Conservation (phyloP, 2,888 invertebrate species). For the Acanthosoma haemorrhoidale region DNA sequence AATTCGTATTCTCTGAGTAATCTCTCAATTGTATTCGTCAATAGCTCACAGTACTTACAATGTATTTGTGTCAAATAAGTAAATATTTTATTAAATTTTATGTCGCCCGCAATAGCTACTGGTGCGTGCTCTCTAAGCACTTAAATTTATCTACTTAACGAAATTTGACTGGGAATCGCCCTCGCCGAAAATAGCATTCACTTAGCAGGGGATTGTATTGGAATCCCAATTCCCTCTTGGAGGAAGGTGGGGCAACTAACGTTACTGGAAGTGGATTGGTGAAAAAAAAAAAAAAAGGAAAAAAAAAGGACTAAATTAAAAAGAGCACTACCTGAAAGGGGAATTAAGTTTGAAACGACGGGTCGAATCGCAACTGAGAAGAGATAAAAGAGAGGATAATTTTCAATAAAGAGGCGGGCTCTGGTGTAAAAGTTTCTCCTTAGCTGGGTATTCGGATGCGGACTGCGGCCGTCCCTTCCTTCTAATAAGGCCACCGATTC, state of each 20-base stretch:
- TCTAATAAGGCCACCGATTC: slow-evolving; percentile 3
- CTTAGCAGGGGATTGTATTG: neutral
- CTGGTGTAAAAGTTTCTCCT: slow-evolving; percentile 1
- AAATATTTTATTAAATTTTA: too few relatives aligned
- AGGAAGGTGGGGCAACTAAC: slow-evolving; percentile 2
- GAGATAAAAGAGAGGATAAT: slow-evolving; percentile 12
- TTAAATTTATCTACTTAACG: too few relatives aligned
- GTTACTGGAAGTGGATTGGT: neutral
- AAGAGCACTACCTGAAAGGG: neutral
- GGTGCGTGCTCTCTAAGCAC: too few relatives aligned
- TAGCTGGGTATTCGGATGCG: neutral
- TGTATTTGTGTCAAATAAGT: too few relatives aligned
- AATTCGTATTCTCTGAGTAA: too few relatives aligned
- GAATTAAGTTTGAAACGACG: slow-evolving; percentile 10
- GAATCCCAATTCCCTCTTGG: neutral
- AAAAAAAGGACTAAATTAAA: slow-evolving; percentile 5
- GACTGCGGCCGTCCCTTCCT: neutral
- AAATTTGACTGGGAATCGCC: too few relatives aligned
- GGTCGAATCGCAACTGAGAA: neutral
- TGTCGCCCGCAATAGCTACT: too few relatives aligned
- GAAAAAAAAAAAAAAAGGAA: neutral
- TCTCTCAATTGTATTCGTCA: too few relatives aligned
- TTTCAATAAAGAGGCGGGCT: slow-evolving; percentile 5
- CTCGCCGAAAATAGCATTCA: neutral
- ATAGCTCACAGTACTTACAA: too few relatives aligned